Evolutionary conservation across 2,888 invertebrate genomes (phyloP), one percentile per base, ranked within the genome.

Genomic region (Nezara viridula): DNA sequence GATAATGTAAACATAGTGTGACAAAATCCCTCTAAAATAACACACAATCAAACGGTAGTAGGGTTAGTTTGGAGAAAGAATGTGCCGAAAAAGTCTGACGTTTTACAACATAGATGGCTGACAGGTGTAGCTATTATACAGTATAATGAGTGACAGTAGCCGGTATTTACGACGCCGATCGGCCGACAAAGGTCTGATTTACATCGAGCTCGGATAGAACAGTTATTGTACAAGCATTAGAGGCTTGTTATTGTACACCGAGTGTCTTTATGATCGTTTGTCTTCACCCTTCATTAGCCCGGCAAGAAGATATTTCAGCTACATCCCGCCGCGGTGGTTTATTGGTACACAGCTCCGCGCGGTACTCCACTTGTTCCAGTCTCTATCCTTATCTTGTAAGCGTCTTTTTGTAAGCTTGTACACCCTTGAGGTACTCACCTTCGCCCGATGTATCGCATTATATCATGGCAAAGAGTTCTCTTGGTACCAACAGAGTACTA

Each of bases 151-250:
- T 44, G 81, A 44, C 81, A 81, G 81, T 81, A 81, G 86, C 40
- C 10, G 60, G 40, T 86, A 86, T 86, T 86, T 86, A 86, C 55
- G 86, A 86, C 37, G 12, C 6, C 2, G 24, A 21, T 24, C 7
- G 52, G 40, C 86, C 86, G 86, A 86, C 86, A 86, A 86, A 86
- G 86, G 32, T 16, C 86, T 86, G 60, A 86, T 86, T 86, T 86
- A 86, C 86, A 86, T 86, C 16, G 10, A 52, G n/a, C 86, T 55
- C 32, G 0, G 60, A 40, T 86, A 60, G 52, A 27, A 86, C 86
- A 52, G 86, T 86, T 86, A 52, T 32, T 86, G 86, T 55, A 37
- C 86, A 40, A 37, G 52, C 60, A 55, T 86, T 60, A 86, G 24
- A n/a, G 24, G n/a, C 40, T 81, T 81, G 44, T 81, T 81, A 81